Evolutionary conservation across 1,140 invertebrate species (phyloP).

Genomic region (Bicyclus anynana): DNA sequence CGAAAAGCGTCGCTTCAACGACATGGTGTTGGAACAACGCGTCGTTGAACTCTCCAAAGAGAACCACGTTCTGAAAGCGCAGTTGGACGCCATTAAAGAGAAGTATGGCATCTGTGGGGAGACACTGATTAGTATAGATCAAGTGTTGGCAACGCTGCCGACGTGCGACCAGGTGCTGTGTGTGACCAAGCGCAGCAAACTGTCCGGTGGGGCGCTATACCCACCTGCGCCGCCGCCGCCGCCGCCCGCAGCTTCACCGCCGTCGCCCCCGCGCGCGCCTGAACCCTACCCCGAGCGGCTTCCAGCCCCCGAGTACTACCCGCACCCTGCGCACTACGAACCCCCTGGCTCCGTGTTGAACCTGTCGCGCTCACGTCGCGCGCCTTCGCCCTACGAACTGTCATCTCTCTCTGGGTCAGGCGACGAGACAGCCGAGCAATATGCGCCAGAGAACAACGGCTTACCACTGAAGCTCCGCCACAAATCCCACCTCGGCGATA

Average conservation of each 20-base stretch:
- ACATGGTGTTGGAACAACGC: constrained; percentile 96
- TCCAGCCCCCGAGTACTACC: constrained; percentile 69
- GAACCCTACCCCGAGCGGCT: constrained; percentile 76
- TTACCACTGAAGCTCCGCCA: constrained; percentile 93
- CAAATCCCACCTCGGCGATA: constrained; percentile 93
- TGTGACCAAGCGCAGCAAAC: constrained; percentile 88
- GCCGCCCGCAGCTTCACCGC: constrained; percentile 83
- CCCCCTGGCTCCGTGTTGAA: constrained; percentile 82
- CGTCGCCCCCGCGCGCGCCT: constrained; percentile 70
- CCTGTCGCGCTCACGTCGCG: constrained; percentile 78
- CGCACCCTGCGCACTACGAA: constrained; percentile 72
- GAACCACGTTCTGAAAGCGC: constrained; percentile 94
- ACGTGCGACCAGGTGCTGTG: constrained; percentile 89
- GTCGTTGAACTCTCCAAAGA: constrained; percentile 97
- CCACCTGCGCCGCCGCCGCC: constrained; percentile 80
- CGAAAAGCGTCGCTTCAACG: constrained; percentile 96
- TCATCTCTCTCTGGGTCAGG: constrained; percentile 85
- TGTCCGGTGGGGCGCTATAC: constrained; percentile 78
- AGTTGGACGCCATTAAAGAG: constrained; percentile 94
- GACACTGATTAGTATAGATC: constrained; percentile 89
- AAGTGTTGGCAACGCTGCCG: constrained; percentile 90
- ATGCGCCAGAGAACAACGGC: constrained; percentile 67
- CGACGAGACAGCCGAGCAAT: constrained; percentile 80
- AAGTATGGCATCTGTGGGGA: constrained; percentile 95
- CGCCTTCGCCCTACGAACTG: constrained; percentile 82